Evolutionary conservation across 2,888 invertebrate genomes (phyloP).

Genomic region (Dugesia japonica): DNA sequence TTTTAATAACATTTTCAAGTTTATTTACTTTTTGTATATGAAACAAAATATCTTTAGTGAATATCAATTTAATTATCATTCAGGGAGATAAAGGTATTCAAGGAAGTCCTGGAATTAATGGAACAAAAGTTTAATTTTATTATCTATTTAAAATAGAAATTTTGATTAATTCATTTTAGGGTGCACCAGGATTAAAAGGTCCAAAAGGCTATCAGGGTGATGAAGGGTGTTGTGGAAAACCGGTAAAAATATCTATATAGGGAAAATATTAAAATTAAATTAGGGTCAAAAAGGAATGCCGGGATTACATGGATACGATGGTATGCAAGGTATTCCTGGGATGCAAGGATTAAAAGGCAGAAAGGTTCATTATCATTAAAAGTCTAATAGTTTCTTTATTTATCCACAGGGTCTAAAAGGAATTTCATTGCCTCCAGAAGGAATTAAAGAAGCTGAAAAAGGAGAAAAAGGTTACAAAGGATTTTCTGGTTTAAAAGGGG

Average conservation of each 20-base stretch:
- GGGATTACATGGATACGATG: not conserved
- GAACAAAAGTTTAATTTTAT: not conserved
- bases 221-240: constrained; percentile 3
- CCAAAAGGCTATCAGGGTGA: not conserved
- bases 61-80: not conserved
- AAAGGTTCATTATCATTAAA: not conserved
- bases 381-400: not conserved
- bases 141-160: not conserved
- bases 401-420: not conserved
- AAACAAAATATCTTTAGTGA: too few species aligned
- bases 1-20: too few species aligned
- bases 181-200: not conserved
- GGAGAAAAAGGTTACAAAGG: not conserved
- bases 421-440: not conserved
- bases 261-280: not conserved
- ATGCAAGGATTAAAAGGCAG: not conserved
- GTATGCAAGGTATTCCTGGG: not conserved
- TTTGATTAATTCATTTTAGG: not conserved
- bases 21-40: too few species aligned
- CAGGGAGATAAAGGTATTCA: not conserved
- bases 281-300: constrained; percentile 20
- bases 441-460: not conserved
- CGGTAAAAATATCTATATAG: not conserved
- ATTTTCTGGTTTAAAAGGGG: not conserved
- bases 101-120: not conserved